These are phyloP conservation scores for Neodiprion virginianus DNA, from an alignment of 1,140 invertebrate species.

Conservation along the genomic window DNA sequence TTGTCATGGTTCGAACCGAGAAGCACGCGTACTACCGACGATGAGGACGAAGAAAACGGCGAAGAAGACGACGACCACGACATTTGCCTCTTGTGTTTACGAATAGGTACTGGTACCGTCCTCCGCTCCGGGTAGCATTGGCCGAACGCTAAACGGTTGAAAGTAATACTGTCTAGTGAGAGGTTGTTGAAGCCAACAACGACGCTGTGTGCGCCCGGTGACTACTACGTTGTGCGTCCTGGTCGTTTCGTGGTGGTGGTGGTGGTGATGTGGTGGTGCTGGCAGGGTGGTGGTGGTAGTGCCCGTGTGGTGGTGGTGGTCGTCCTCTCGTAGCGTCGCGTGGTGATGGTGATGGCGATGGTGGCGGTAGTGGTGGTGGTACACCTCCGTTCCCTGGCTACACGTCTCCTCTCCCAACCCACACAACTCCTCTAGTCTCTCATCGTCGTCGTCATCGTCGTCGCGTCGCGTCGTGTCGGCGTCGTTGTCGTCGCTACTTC, in stretches of 20 bases:
- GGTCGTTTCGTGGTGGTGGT: background rate
- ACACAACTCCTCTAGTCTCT: slow-evolving; percentile 34
- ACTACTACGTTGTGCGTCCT: slow-evolving; percentile 26
- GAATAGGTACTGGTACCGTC: slow-evolving; percentile 1
- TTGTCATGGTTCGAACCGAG: slow-evolving; percentile 6
- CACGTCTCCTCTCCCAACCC: background rate
- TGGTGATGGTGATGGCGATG: slow-evolving; percentile 2
- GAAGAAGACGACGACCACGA: slow-evolving; percentile 16
- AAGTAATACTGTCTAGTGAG: slow-evolving; percentile 58
- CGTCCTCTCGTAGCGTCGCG: slow-evolving; percentile 26
- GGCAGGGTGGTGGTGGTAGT: slow-evolving; percentile 48
- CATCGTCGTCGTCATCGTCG: slow-evolving; percentile 29
- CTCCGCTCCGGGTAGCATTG: slow-evolving; percentile 34
- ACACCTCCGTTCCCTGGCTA: slow-evolving; percentile 27
- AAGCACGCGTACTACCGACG: background rate
- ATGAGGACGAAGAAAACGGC: background rate
- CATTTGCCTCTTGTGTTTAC: slow-evolving; percentile 18
- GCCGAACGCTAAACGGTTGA: slow-evolving; percentile 49
- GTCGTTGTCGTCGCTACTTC: slow-evolving; percentile 17
- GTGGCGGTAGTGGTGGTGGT: background rate
- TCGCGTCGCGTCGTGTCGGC: slow-evolving; percentile 26
- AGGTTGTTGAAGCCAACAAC: slow-evolving; percentile 50
- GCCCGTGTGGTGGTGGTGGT: slow-evolving; percentile 33
- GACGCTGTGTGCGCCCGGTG: slow-evolving; percentile 32
- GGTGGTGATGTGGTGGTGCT: slow-evolving; percentile 1